Evolutionary conservation across 2,113 vertebrate species (phyloP), one percentile per base, ranked within the genome.

Genomic region (Nesogale talazaci): DNA sequence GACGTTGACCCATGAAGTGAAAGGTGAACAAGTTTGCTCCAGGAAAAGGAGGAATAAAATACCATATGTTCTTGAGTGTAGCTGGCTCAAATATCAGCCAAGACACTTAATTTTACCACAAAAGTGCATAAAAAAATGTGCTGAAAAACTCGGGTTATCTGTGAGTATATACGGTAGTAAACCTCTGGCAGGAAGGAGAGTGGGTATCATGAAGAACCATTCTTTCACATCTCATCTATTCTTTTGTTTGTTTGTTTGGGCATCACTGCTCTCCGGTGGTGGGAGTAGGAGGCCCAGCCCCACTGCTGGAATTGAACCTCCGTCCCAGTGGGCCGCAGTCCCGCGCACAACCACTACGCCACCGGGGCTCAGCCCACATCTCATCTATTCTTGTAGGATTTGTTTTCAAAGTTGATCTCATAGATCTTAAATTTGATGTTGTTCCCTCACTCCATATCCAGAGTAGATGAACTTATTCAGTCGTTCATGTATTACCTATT

Each of bases 381-480:
- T 40, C 40, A 27, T 79, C 23, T 83, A 42, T 3, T 67, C 67
- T 75, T 67, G 31, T 22, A 80, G 34, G 80, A n/a, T 74, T 86
- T 80, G 65, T 17, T 93, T 52, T 80, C 74, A 40, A 79, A 74
- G 15, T 86, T 34, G 27, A 80, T 40, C 34, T 12, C 8, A 1
- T 74, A 80, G 65, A 80, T 19, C n/a, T 40, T 84, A 25, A 84
- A 56, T n/a, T 93, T 80, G 40, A 22, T 86, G 67, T 86, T 86
- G 34, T 57, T 75, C 16, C 27, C 20, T 20, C 19, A 57, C 29
- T 79, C 86, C 42, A 25, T 75, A 40, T 81, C 10, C 52, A 1
- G 61, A 57, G 20, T 74, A 17, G 16, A 27, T 40, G 42, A 69
- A 42, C 82, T 82, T 59, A 59, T 40, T 42, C 40, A 82, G 0